These are phyloP conservation scores for Cepphus grylle DNA, from an alignment of 2,113 vertebrate species.

Conservation along the genomic window DNA sequence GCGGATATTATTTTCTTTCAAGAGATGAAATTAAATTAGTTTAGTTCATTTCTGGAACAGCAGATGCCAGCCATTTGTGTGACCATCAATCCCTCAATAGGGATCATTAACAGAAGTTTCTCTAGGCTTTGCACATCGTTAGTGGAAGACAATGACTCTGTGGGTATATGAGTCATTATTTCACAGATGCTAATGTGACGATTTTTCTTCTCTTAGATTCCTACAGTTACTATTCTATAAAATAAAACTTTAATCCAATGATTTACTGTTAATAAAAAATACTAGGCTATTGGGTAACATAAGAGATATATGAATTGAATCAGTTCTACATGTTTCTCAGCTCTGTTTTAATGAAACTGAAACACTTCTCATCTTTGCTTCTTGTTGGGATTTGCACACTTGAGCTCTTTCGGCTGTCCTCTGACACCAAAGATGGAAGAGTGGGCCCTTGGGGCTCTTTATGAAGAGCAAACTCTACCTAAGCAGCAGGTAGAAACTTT, in stretches of 20 bases:
- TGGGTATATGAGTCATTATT: not conserved
- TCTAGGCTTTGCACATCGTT: not conserved
- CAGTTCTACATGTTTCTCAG: not conserved
- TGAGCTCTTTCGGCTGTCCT: not conserved
- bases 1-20: not conserved
- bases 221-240: not conserved
- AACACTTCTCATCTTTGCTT: not conserved
- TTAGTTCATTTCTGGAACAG: not conserved
- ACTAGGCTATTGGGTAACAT: not conserved
- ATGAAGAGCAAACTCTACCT: not conserved
- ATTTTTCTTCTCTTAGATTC: not conserved
- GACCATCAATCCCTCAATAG: not conserved
- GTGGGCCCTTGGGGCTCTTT: not conserved
- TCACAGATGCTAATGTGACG: not conserved
- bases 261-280: not conserved
- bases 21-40: not conserved
- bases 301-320: not conserved
- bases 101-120: not conserved
- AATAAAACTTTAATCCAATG: not conserved
- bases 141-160: not conserved
- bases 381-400: not conserved
- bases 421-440: not conserved
- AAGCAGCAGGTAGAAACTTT: not conserved
- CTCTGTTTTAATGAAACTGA: not conserved
- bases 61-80: constrained; percentile 15